Evolutionary conservation across 1,140 invertebrate genomes (phyloP).

Genomic region (Papilio glaucus): DNA sequence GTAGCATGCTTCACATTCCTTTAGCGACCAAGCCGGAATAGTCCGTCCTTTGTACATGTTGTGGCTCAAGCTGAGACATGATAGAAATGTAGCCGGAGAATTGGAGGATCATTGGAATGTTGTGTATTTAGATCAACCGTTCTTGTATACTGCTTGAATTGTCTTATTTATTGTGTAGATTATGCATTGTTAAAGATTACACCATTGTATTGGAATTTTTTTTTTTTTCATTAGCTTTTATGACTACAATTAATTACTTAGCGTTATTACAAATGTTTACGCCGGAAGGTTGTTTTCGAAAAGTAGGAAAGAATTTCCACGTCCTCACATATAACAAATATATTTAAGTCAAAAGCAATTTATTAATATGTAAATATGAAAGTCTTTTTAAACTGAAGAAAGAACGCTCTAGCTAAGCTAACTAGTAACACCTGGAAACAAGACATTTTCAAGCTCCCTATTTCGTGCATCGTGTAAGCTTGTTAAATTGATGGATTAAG

Average conservation of each 20-base stretch:
- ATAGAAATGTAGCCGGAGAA: not conserved
- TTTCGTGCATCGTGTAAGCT: not conserved
- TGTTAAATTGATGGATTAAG: conserved; percentile 11
- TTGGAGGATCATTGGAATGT: not conserved
- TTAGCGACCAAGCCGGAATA: conserved; percentile 9
- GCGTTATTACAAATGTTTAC: no score
- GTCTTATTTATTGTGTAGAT: not conserved
- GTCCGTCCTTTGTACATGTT: not conserved
- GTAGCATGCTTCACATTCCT: not conserved
- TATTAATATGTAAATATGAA: no score
- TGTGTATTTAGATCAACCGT: not conserved
- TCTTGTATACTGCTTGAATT: not conserved
- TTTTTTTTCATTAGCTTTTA: no score
- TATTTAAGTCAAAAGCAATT: no score
- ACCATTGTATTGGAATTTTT: no score
- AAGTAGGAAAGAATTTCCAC: no score
- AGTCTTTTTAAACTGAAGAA: no score
- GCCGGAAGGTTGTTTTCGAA: not conserved
- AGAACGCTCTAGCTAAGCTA: no score
- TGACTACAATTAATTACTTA: no score
- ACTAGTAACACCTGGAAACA: no score
- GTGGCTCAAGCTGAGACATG: not conserved
- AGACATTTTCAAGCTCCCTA: not conserved
- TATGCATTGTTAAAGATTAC: no score
- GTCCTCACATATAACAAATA: no score